Evolutionary conservation across 2,113 vertebrate genomes (phyloP).

Genomic region (Xiphophorus hellerii): DNA sequence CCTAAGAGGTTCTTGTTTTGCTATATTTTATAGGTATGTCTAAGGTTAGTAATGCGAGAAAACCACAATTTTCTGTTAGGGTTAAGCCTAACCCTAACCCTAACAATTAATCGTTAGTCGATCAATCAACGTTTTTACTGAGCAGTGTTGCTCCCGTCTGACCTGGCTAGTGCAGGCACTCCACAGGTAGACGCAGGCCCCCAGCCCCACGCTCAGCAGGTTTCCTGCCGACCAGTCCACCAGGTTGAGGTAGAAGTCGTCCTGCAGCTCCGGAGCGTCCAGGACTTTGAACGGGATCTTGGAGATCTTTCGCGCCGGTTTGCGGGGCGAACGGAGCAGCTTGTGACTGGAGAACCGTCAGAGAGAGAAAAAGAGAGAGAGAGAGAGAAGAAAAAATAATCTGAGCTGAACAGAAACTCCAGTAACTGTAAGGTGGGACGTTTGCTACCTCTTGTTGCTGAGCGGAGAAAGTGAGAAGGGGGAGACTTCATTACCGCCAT

Average conservation of each 20-base stretch:
- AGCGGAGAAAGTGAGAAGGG: slow-evolving; percentile 85
- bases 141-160: too few species aligned
- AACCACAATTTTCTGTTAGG: too few species aligned
- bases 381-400: background rate
- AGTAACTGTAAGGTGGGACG: background rate
- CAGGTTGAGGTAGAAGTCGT: slow-evolving; percentile 98
- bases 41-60: too few species aligned
- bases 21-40: too few species aligned
- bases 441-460: slow-evolving; percentile 83
- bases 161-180: slow-evolving; percentile 99
- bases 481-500: slow-evolving; percentile 80
- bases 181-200: slow-evolving; percentile 98
- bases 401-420: background rate
- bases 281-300: slow-evolving; percentile 99
- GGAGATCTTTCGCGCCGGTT: slow-evolving; percentile 97
- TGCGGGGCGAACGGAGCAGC: slow-evolving; percentile 92
- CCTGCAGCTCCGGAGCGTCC: slow-evolving; percentile 96
- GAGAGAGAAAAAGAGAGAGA: accelerated
- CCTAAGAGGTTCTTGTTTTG: too few species aligned
- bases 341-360: slow-evolving; percentile 86
- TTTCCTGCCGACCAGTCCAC: slow-evolving; percentile 99
- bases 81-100: too few species aligned
- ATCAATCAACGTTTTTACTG: too few species aligned
- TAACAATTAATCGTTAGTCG: too few species aligned
- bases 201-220: slow-evolving; percentile 94